phyloP scores from a whole-genome alignment of 23 tunicate species.

The Botrylloides violaceus region DNA sequence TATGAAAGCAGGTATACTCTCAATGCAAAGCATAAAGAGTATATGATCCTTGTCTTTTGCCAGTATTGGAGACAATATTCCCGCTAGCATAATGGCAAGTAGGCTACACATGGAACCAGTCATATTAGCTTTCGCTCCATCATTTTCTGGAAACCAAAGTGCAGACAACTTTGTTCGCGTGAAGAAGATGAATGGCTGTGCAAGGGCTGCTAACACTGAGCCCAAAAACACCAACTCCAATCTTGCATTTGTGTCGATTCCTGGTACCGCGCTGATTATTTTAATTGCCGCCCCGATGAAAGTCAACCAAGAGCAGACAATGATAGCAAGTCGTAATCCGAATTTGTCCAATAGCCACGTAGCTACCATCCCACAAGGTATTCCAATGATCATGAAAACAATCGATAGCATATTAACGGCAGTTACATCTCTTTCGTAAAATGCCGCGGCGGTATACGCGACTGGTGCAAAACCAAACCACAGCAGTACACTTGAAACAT shows the following conservation, averaged over 20 bases:
- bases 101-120: constrained; percentile 38
- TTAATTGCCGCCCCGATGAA: constrained; percentile 35
- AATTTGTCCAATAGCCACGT: constrained; percentile 46
- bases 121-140: constrained; percentile 55
- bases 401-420: constrained; percentile 52
- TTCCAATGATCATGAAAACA: constrained; percentile 51
- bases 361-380: constrained; percentile 43
- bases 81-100: constrained; percentile 49
- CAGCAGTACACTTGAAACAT: constrained; percentile 72
- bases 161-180: constrained; percentile 57
- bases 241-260: constrained; percentile 14
- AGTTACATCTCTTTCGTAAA: constrained; percentile 35
- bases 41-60: constrained; percentile 34
- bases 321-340: constrained; percentile 37
- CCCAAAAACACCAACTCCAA: constrained; percentile 47
- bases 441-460: constrained; percentile 59
- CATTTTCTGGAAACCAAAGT: constrained; percentile 55
- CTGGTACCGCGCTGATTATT: constrained; percentile 34
- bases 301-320: constrained; percentile 34
- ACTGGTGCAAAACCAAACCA: constrained; percentile 87
- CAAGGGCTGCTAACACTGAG: constrained; percentile 36
- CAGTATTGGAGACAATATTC: constrained; percentile 37
- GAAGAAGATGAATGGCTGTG: constrained; percentile 60
- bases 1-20: constrained; percentile 30
- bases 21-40: constrained; percentile 31